phyloP scores from a whole-genome alignment of 2,797 vertebrate genomes.

The Knipowitschia caucasica region DNA sequence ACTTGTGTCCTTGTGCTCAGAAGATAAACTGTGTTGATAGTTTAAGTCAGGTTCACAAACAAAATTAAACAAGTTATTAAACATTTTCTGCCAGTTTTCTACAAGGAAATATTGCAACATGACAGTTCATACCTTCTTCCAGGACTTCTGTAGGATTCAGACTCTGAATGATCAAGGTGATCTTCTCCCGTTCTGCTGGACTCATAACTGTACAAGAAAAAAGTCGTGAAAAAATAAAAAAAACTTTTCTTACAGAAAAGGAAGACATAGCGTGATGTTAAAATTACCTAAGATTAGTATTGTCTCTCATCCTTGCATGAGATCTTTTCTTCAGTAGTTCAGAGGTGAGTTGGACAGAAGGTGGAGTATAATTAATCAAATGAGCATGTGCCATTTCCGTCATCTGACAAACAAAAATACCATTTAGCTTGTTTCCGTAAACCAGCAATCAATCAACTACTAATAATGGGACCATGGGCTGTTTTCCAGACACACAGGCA shows the following conservation, averaged over 20 bases:
- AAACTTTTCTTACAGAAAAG: not conserved
- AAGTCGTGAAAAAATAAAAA: not conserved
- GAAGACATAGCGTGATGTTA: not conserved
- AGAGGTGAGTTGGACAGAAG: conserved; percentile 58
- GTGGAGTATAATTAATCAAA: conserved; percentile 59
- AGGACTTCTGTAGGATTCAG: conserved; percentile 78
- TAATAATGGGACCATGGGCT: conserved; percentile 24
- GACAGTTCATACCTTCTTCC: conserved; percentile 75
- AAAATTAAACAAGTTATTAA: not conserved
- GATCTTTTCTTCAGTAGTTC: conserved; percentile 70
- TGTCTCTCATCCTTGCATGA: conserved; percentile 63
- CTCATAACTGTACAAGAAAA: conserved; percentile 73
- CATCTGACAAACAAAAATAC: conserved; percentile 75
- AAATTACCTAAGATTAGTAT: conserved; percentile 77
- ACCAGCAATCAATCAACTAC: conserved; percentile 34
- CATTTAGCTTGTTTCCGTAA: conserved; percentile 24
- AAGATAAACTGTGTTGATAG: conserved; percentile 76
- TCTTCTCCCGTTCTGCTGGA: conserved; percentile 54
- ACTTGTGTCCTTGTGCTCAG: conserved; percentile 52
- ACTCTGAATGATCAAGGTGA: conserved; percentile 79
- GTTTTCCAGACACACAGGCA: conserved; percentile 36
- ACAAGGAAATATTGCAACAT: not conserved
- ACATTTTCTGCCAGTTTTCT: not conserved
- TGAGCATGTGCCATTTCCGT: conserved; percentile 80
- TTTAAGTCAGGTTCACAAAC: conserved; percentile 60